Evolutionary conservation across 1,140 invertebrate genomes (phyloP).

Genomic region (Hyles euphorbiae): DNA sequence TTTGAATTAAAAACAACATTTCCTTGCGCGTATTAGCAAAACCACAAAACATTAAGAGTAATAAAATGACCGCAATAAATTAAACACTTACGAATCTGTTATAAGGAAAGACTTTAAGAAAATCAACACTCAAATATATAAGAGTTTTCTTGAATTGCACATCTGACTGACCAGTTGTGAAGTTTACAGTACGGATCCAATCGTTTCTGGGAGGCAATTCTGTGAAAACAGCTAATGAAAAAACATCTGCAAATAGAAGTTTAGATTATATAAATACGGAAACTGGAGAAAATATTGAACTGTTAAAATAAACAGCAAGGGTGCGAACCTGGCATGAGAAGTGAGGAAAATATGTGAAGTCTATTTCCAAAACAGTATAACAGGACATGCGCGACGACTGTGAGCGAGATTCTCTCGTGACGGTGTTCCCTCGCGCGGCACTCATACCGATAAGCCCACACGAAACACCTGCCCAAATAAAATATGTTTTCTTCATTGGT

Average conservation of each 20-base stretch:
- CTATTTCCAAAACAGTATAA: slow-evolving; percentile 39
- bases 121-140: slow-evolving; percentile 49
- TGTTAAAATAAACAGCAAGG: too few relatives aligned
- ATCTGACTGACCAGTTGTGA: slow-evolving; percentile 43
- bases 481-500: neutral
- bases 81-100: slow-evolving; percentile 35
- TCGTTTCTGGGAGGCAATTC: slow-evolving; percentile 40
- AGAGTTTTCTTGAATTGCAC: slow-evolving; percentile 54
- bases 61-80: too few relatives aligned
- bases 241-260: slow-evolving; percentile 35
- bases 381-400: slow-evolving; percentile 35
- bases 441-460: slow-evolving; percentile 55
- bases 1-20: too few relatives aligned
- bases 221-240: slow-evolving; percentile 45
- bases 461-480: slow-evolving; percentile 42
- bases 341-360: slow-evolving; percentile 29
- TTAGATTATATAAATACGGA: neutral
- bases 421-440: slow-evolving; percentile 43
- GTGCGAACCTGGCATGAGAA: slow-evolving; percentile 47
- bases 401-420: slow-evolving; percentile 42
- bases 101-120: slow-evolving; percentile 37
- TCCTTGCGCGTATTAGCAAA: too few relatives aligned
- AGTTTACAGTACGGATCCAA: slow-evolving; percentile 43
- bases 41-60: too few relatives aligned
- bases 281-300: neutral